Evolutionary conservation across 2,113 vertebrate species (phyloP).

Genomic region (Lepidothrix coronata): DNA sequence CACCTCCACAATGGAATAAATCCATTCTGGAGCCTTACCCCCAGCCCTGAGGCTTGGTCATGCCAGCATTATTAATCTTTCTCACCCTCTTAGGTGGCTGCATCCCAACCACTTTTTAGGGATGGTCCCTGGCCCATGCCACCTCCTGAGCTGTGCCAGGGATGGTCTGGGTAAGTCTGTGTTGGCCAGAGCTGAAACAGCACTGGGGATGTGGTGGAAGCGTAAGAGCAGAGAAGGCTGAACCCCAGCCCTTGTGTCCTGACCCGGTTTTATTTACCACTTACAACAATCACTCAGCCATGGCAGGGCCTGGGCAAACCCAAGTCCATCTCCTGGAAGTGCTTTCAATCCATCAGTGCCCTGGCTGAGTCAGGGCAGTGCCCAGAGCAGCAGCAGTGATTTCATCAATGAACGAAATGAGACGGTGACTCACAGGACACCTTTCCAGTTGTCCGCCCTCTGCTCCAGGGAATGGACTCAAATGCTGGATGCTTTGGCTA

Average conservation of each 20-base stretch:
- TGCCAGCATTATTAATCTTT: not conserved
- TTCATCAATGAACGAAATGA: not conserved
- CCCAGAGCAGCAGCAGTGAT: not conserved
- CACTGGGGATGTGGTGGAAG: rapidly evolving
- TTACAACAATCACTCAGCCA: not conserved
- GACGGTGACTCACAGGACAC: not conserved
- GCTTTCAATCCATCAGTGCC: not conserved
- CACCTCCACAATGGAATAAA: not conserved
- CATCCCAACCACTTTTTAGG: not conserved
- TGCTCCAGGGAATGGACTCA: not conserved
- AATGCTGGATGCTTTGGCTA: not conserved
- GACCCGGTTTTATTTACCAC: not conserved
- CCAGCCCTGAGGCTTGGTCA: not conserved
- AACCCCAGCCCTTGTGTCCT: not conserved
- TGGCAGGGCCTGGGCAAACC: not conserved
- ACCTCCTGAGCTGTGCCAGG: not conserved
- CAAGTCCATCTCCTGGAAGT: not conserved
- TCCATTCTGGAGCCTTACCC: not conserved
- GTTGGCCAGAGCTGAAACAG: not conserved
- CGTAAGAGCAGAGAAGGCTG: rapidly evolving
- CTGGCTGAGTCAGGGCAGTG: not conserved
- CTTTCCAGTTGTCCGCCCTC: not conserved
- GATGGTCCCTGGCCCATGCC: not conserved
- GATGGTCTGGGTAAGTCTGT: not conserved
- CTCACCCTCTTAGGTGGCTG: not conserved